Base-by-base conservation (phyloP, 2,113 vertebrate species). In the Protomyctophum bolini region DNA sequence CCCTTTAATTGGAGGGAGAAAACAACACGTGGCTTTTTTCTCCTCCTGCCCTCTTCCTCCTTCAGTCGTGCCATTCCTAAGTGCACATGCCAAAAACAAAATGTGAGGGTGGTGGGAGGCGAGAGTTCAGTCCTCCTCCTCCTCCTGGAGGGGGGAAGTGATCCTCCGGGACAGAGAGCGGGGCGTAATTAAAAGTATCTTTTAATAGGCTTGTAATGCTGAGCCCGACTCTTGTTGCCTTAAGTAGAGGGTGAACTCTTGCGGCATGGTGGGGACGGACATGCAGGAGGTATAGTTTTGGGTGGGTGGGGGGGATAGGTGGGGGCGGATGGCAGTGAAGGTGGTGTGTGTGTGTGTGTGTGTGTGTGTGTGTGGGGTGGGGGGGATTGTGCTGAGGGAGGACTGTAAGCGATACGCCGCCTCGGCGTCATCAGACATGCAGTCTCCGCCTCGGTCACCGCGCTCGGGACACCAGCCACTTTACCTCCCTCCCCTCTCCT, bases 1-100 rank as follows among this genome's bases (percentile, higher is more conserved):
- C 86, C 83, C 88, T 92, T 89, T 91, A 93, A 91, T 91, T 91
- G 87, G 86, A 84, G 76, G 80, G 66, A 88, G 84, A 90, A 89
- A 88, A 91, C 83, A 89, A 90, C 87, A 85, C 84, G 70, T 87
- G 86, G 33, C 3, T 41, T 41, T 41, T 41, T 41, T 41, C 4
- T 41, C 33, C 33, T 6, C 33, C 33, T 41, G 3, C 33, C 33
- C 33, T 41, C 33, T 41, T 41, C 33, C 33, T 41, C 84, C 89
- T 77, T 79, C 87, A 85, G 78, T 84, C 78, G 88, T 88, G 88
- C 88, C 86, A 85, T 86, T 86, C 85, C 86, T 88, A 72, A 61
- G 59, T 75, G 70, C 84, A 90, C 80, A 89, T 77, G 82, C 83
- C 77, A 74, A 82, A 86, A 91, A 66, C 74, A 55, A 87, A 66